Base-by-base conservation (phyloP, 2,888 invertebrate species). In the Bellardia pandia region DNA sequence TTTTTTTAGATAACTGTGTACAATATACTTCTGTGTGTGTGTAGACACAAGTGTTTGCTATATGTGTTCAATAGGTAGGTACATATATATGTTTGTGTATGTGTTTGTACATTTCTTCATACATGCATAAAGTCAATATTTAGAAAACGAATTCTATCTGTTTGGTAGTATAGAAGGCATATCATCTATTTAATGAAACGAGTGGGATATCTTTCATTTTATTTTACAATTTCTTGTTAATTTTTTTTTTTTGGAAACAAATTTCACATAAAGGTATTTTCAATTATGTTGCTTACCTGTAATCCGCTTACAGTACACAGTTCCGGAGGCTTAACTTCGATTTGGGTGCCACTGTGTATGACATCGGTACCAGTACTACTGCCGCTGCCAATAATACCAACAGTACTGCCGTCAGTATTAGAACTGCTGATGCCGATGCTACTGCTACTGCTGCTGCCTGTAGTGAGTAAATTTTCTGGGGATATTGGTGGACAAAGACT, bases 261-360 rank as follows among this genome's bases (percentile, higher is more conserved):
- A 53, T 77, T 76, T 76, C 40, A 72, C 48, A 87, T 81, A 72
- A 89, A 89, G 89, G 89, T 89, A 89, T 83, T 90, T 90, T 89
- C 91, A 91, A 91, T 91, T 90, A 90, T 89, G 89, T 91, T 90
- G 91, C 91, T 94, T 94, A 97, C 97, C 96, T 97, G 97, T 91
- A 97, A 94, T 89, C 96, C 95, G 91, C 91, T 92, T 90, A 92
- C 92, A 80, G 92, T 92, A 89, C 92, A 92, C 86, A 91, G 89
- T 90, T 93, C 93, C 82, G 93, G 91, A 89, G 96, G 95, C 51
- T 96, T 95, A 90, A 96, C 96, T 90, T 95, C 95, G 86, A 95
- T 94, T 91, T 94, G 93, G 33, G 94, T 93, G 79, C 92, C 92
- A 89, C 94, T 93, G 89, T 93, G 93, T 76, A 92, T 91, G 88